Evolutionary conservation across 2,888 invertebrate genomes (phyloP).

Genomic region (Agapostemon virescens): DNA sequence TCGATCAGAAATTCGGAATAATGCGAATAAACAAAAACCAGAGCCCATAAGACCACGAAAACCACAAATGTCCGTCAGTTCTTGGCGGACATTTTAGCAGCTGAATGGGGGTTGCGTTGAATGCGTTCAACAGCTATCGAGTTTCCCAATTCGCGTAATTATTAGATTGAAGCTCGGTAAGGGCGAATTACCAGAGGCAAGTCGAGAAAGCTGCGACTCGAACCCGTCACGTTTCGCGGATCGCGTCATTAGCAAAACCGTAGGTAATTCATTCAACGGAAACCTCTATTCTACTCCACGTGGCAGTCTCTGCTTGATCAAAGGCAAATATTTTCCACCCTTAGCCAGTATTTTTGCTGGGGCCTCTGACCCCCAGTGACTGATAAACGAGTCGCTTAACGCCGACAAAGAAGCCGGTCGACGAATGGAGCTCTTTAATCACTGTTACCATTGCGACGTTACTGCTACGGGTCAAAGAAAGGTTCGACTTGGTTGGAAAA

Average conservation of each 20-base stretch:
- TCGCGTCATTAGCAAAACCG: constrained; percentile 14
- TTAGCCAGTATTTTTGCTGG: background rate
- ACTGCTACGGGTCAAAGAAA: background rate
- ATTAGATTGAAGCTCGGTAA: background rate
- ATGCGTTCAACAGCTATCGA: background rate
- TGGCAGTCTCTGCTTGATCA: background rate
- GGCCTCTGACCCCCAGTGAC: background rate
- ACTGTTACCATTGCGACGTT: background rate
- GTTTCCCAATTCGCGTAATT: background rate
- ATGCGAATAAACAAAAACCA: background rate
- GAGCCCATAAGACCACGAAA: no score
- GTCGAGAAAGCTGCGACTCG: background rate
- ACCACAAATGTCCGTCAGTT: no score
- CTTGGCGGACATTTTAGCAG: background rate
- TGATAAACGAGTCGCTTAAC: constrained; percentile 34
- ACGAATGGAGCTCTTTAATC: constrained; percentile 20
- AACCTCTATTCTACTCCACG: constrained; percentile 5
- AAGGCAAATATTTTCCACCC: constrained; percentile 21
- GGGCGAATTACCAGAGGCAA: background rate
- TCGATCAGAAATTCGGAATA: background rate
- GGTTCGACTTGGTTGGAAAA: background rate
- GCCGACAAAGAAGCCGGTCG: constrained; percentile 8
- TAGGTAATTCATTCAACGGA: constrained; percentile 6
- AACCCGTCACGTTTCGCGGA: background rate
- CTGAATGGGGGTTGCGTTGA: background rate